phyloP scores from a whole-genome alignment of 2,113 vertebrate genomes.

The Ploceus nigricollis region DNA sequence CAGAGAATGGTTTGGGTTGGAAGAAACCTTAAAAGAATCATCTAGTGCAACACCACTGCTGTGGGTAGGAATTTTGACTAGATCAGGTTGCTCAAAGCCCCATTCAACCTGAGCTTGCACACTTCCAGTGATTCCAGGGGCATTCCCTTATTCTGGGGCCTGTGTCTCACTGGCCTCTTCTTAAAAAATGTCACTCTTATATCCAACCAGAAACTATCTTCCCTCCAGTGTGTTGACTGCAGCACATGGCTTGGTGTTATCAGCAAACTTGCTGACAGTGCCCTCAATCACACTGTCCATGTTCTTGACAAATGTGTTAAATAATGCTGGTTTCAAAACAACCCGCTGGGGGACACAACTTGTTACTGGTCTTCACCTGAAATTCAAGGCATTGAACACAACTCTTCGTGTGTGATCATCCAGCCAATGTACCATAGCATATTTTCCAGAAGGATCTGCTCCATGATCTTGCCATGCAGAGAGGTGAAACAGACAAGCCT shows the following conservation, averaged over 20 bases:
- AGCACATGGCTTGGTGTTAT: not conserved
- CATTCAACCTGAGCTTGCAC: not conserved
- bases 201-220: not conserved
- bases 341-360: fast-evolving
- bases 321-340: not conserved
- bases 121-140: not conserved
- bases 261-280: not conserved
- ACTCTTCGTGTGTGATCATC: not conserved
- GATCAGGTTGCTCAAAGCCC: not conserved
- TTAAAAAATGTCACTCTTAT: not conserved
- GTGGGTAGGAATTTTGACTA: not conserved
- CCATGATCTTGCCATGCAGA: not conserved
- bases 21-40: not conserved
- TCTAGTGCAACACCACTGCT: not conserved
- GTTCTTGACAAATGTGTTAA: not conserved
- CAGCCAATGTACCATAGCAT: not conserved
- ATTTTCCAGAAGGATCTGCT: not conserved
- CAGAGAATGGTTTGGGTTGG: not conserved
- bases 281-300: not conserved
- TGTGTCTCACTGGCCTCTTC: not conserved
- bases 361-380: not conserved
- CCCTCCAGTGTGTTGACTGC: not conserved
- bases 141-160: not conserved
- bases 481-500: not conserved
- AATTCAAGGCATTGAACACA: not conserved